Evolutionary conservation across 2,797 vertebrate species (phyloP), one percentile per base, ranked within the genome.

Genomic region (Macropodus opercularis): DNA sequence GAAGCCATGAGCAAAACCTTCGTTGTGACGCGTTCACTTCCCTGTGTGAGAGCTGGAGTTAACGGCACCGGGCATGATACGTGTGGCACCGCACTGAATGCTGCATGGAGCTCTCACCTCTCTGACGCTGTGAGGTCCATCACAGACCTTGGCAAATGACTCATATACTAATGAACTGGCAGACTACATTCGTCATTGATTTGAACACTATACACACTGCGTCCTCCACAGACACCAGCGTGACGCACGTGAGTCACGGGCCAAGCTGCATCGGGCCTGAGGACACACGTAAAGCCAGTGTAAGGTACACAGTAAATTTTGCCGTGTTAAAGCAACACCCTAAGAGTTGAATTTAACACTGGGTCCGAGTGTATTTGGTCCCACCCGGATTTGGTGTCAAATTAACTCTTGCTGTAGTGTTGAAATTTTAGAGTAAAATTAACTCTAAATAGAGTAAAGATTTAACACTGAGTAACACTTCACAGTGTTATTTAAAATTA

Each of bases 241-340:
- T 82, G 75, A 79, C 40, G 82, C 80, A 56, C 3, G 8, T 62
- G 73, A 79, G 63, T 79, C 83, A 81, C 34, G 75, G 24, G 55
- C 50, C 6, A 7, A 56, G 55, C 40, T 44, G 17, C 22, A 66
- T 36, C 61, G 52, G 62, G 63, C 71, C 59, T 46, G 18, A 52
- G 48, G 72, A 63, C 41, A 53, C 54, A 55, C 57, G 40, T 54
- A 23, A 75, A 60, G 14, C 63, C 50, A 53, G 44, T 34, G 53
- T 53, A 61, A 63, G 38, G 39, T 73, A 77, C n/a, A n/a, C n/a
- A n/a, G n/a, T n/a, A n/a, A n/a, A n/a, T n/a, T n/a, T n/a, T n/a
- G n/a, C n/a, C n/a, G n/a, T n/a, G n/a, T n/a, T n/a, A n/a, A n/a
- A n/a, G n/a, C n/a, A n/a, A n/a, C n/a, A n/a, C n/a, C n/a, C n/a